Conservation (phyloP, 1,140 invertebrate species). For the Cherax quadricarinatus region DNA sequence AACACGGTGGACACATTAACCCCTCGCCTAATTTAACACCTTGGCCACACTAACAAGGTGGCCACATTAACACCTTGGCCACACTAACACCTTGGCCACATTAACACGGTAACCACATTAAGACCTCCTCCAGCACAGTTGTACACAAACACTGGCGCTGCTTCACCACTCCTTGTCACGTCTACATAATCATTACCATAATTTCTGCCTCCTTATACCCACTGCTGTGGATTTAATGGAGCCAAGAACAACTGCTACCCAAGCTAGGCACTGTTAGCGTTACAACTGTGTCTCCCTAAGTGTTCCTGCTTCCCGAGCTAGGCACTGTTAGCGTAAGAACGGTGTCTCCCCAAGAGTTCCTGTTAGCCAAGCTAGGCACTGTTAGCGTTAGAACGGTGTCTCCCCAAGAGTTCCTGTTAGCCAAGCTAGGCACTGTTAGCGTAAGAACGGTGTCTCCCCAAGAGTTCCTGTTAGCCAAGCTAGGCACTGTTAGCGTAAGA, state of each 20-base stretch:
- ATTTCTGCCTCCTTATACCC: not conserved
- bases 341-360: not conserved
- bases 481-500: not conserved
- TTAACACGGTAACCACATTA: no score
- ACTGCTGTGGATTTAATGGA: slow-evolving; percentile 10
- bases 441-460: no score
- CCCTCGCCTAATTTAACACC: no score
- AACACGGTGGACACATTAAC: no score
- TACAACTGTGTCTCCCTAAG: not conserved
- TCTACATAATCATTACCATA: slow-evolving; percentile 40
- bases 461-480: slow-evolving; percentile 28
- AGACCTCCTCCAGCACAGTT: no score
- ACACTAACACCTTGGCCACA: no score
- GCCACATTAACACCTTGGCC: no score
- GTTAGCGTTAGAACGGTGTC: no score
- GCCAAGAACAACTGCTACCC: slow-evolving; percentile 25
- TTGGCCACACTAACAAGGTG: no score
- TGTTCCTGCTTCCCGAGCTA: slow-evolving; percentile 11
- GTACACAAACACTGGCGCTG: no score
- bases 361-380: slow-evolving; percentile 4
- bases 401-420: slow-evolving; percentile 10
- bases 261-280: not conserved
- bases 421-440: not conserved
- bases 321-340: not conserved
- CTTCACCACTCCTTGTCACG: not conserved